Percentiles rank a stretch among this genome's conserved stretches.
Evolutionary conservation across 2,113 vertebrate genomes (phyloP).

Genomic region (Oostethus manadensis): DNA sequence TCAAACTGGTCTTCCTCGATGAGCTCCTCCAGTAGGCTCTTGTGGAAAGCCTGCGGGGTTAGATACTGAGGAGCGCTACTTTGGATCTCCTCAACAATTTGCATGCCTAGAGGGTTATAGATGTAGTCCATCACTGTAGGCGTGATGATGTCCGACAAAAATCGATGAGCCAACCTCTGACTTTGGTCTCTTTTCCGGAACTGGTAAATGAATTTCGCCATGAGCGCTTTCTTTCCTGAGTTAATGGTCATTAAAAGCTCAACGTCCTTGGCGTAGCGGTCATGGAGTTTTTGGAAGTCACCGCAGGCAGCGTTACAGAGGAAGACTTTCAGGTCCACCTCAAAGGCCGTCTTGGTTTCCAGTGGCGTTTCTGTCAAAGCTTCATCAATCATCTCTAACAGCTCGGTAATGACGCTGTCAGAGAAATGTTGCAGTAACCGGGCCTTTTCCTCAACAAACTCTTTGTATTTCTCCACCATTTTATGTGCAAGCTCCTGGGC

Average conservation of each 20-base stretch:
- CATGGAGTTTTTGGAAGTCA: constrained; percentile 63
- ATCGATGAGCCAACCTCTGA: constrained; percentile 51
- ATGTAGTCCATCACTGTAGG: constrained; percentile 59
- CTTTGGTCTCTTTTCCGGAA: constrained; percentile 66
- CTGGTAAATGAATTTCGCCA: constrained; percentile 53
- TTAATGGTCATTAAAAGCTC: constrained; percentile 49
- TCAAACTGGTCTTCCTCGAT: constrained; percentile 58
- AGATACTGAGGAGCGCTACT: constrained; percentile 29
- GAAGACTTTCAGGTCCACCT: constrained; percentile 58
- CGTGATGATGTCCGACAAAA: constrained; percentile 57
- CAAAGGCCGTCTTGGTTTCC: constrained; percentile 50
- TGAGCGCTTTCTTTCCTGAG: constrained; percentile 27
- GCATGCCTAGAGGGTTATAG: constrained; percentile 43
- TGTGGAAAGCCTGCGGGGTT: constrained; percentile 51
- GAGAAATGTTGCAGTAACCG: constrained; percentile 54
- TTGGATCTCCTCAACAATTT: constrained; percentile 53
- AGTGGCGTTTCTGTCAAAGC: constrained; percentile 39
- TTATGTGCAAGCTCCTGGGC: constrained; percentile 34
- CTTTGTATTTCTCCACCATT: constrained; percentile 47
- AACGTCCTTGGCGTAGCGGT: constrained; percentile 51
- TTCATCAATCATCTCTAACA: constrained; percentile 63
- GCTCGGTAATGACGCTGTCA: constrained; percentile 57
- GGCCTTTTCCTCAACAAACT: constrained; percentile 52
- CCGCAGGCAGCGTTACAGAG: constrained; percentile 55
- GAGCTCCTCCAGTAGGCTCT: constrained; percentile 56